Evolutionary conservation across 2,113 vertebrate species (phyloP), one percentile per base, ranked within the genome.

Genomic region (Symphodus melops): DNA sequence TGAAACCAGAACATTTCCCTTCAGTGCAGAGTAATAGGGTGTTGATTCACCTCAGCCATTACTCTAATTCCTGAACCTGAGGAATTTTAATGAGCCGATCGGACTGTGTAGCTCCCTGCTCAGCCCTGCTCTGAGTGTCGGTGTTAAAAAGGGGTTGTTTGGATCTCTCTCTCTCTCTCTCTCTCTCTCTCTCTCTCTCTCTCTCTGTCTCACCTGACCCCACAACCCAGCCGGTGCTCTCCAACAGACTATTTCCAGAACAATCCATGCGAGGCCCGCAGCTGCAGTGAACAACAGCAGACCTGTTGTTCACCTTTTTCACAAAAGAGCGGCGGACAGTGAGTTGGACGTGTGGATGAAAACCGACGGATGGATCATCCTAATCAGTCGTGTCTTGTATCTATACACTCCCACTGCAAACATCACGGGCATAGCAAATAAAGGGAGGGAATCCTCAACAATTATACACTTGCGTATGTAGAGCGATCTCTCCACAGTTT

Each of bases 241-340:
- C n/a, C n/a, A 81, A 77, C 75, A 85, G 72, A 83, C 70, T n/a
- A 59, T 74, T 92, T 92, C 90, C 71, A 90, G 91, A 92, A 91
- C 71, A 77, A 74, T 89, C 89, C 65, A 72, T 37, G 84, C 62
- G 86, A 89, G 86, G 85, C 89, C 81, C 10, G 44, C 86, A 75
- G 86, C 86, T 73, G 79, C 67, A 63, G 64, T 2, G 58, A 74
- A 89, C 83, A 91, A 86, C 83, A 81, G 83, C 73, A 48, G 63
- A 46, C 77, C 81, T 85, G 82, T 83, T 85, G 83, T 89, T 89
- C 63, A 68, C 60, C 56, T 83, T 75, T 75, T 62, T 67, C 59
- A 91, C 88, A 90, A 90, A 88, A 84, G 79, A 41, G 16, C 55
- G 71, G 49, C 80, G 75, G 75, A 81, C 72, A 62, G 77, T 64